phyloP scores from a whole-genome alignment of 2,888 invertebrate species.

The Synergus umbraculus region DNA sequence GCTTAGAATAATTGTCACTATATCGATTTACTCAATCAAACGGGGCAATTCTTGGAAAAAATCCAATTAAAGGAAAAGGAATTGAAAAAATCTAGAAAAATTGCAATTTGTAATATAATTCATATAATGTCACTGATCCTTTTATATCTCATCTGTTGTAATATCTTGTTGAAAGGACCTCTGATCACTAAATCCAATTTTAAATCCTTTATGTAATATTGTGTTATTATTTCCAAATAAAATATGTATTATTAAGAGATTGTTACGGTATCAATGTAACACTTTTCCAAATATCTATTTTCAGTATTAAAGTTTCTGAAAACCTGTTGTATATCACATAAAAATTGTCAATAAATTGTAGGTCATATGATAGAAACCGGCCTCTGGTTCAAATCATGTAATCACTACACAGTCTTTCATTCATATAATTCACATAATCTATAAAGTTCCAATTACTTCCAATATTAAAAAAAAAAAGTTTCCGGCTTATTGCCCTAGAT shows the following conservation, averaged over 20 bases:
- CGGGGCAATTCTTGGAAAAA: not conserved
- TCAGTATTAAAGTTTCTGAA: not conserved
- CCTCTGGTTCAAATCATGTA: too few species aligned
- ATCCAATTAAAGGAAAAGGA: too few species aligned
- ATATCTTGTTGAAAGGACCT: not conserved
- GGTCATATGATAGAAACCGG: too few species aligned
- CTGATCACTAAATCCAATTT: not conserved
- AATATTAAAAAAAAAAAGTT: not conserved
- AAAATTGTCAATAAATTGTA: too few species aligned
- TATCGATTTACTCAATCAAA: not conserved
- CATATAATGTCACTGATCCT: not conserved
- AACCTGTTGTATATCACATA: too few species aligned
- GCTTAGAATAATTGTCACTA: not conserved
- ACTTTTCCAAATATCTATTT: not conserved
- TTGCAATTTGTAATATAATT: not conserved
- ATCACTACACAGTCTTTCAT: too few species aligned
- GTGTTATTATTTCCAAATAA: not conserved
- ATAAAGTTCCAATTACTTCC: not conserved
- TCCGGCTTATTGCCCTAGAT: not conserved
- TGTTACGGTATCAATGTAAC: too few species aligned
- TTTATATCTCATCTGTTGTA: not conserved
- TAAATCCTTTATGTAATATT: slow-evolving; percentile 1
- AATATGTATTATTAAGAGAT: too few species aligned
- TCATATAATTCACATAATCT: too few species aligned
- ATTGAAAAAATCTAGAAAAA: not conserved